A percentile compares a stretch with the other conserved stretches of the same genome.
phyloP scores from a whole-genome alignment of 2,113 vertebrate genomes.

The Phoenicopterus ruber region DNA sequence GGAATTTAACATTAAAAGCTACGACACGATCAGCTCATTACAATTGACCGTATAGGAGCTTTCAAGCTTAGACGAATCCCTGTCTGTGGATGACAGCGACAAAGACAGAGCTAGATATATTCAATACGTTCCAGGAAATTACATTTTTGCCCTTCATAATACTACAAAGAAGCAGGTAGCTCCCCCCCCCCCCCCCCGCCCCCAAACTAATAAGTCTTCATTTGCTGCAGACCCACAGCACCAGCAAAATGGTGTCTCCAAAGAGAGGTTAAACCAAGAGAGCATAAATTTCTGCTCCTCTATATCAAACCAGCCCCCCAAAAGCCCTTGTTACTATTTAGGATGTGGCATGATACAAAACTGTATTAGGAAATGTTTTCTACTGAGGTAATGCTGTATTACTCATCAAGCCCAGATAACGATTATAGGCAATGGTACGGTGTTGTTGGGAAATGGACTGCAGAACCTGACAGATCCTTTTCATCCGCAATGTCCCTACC shows the following conservation, averaged over 20 bases:
- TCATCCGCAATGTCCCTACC: background rate
- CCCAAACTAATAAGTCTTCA: background rate
- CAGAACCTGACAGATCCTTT: background rate
- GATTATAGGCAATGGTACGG: accelerated
- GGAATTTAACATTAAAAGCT: background rate
- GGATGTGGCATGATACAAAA: background rate
- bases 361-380: background rate
- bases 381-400: background rate
- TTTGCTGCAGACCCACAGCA: background rate
- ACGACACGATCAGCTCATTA: background rate
- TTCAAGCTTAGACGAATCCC: background rate
- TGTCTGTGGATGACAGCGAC: background rate
- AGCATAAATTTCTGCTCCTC: background rate
- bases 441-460: background rate
- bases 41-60: background rate
- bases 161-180: background rate
- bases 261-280: background rate
- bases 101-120: background rate
- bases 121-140: slow-evolving; percentile 11
- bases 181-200: background rate
- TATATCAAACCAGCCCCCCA: background rate
- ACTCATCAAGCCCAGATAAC: background rate
- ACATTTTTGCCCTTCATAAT: background rate
- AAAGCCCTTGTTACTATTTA: background rate
- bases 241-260: background rate